Base-by-base conservation (phyloP, 2,113 vertebrate species). In the Rhinolophus ferrumequinum region DNA sequence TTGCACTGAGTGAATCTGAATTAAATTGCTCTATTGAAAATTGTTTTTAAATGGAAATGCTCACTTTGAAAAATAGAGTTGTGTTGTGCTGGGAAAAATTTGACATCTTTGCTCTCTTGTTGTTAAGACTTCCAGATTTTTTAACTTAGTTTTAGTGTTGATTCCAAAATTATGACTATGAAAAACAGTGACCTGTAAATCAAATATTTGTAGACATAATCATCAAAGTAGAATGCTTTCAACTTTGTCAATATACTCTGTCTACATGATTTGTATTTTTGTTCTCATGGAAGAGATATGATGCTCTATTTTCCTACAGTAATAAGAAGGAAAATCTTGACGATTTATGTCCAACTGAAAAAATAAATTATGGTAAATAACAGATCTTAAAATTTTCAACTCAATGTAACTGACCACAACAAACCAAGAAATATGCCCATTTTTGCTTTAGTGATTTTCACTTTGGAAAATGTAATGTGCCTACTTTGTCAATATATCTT, bases 401-500 rank as follows among this genome's bases (percentile, higher is more conserved):
- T 87, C 38, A 94, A 3, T 87, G 38, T 92, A 96, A 93, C 86
- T 96, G 86, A 83, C 83, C 82, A 89, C 66, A 77, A 77, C 18
- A 75, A 95, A 90, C 81, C 56, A 81, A 96, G 52, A 97, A 97
- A 83, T 76, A 96, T 72, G 30, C 82, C 88, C 73, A 84, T 76
- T 97, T 93, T 88, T 90, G 30, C 64, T 72, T 58, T 47, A 97
- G 87, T 83, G 96, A 96, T 97, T 97, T 96, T 77, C 79, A 94
- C 73, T 97, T 97, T 95, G 69, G 91, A 97, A 94, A 96, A 93
- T 41, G 14, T 75, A 96, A 93, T 41, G 15, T 75, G 90, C 83
- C 80, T 93, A 60, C 73, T 94, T 93, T 38, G 13, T 86, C 76
- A 21, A 93, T 96, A 64, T 64, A 91, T 72, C 84, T 93, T 93